Base-by-base conservation (phyloP, 1,140 invertebrate species). In the Bombus balteatus region DNA sequence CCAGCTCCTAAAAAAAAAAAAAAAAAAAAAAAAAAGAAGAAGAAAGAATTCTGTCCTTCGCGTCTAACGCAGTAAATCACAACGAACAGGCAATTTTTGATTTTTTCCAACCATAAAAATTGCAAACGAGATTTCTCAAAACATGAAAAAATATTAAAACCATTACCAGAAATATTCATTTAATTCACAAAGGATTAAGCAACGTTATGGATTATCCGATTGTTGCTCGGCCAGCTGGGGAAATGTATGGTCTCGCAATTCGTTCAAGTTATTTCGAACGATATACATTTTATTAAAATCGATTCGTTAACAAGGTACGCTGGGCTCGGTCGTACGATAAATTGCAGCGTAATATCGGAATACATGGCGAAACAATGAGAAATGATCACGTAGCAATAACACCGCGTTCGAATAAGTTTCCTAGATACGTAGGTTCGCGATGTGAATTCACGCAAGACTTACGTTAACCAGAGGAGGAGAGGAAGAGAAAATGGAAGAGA, bases 361-460 rank as follows among this genome's bases (percentile, higher is more conserved):
- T 59, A 62, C 39, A 37, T 32, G n/a, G 32, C 39, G 85, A 53
- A 86, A 86, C 85, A 86, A 86, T 77, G 85, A 83, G 81, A 62
- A 83, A 83, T 73, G 73, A 83, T 83, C 85, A 77, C 59, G 34
- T 83, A 62, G 81, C 73, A 62, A 86, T 77, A 83, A 72, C 66
- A 68, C n/a, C 81, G 41, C n/a, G 79, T 71, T 76, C 39, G 73
- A 83, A 86, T 77, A 77, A 86, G 79, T 72, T 74, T 41, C 34
- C 70, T 32, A 41, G 39, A 62, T 85, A 80, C 66, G 71, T 59
- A 37, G n/a, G 47, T 34, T 39, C 53, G 53, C 47, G 12, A 41
- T 59, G 53, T 32, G n/a, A 78, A 87, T 87, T 83, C 74, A 87
- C 34, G 85, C 73, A 78, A 84, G 81, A 87, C 74, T 85, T 87